Evolutionary conservation across 2,888 invertebrate species (phyloP), one percentile per base, ranked within the genome.

Genomic region (Thera britannica): DNA sequence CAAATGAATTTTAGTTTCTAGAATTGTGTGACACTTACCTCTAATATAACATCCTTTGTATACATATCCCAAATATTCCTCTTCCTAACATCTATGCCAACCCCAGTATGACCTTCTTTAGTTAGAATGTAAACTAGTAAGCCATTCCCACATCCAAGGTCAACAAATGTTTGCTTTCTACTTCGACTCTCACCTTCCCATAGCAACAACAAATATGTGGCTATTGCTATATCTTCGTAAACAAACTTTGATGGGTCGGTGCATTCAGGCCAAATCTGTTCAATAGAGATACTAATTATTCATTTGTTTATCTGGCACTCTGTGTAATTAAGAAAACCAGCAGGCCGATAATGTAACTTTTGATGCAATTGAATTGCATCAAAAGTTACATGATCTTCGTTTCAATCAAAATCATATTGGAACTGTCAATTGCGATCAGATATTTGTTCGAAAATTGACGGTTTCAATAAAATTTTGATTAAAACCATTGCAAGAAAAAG

Each of bases 61-160:
- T 96, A 98, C 66, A 95, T 89, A 72, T 97, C 95, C 99, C 99
- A 99, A 77, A 99, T 97, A 84, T 97, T 96, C 75, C 99, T 95
- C 79, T 95, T 95, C 66, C 98, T 94, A 0, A 98, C 94, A 94
- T 99, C 99, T 75, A 98, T 95, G 2, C 98, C 98, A 71, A 95
- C 89, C 11, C 98, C 98, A 7, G 88, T 83, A 88, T 96, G 95
- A n/a, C 98, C 98, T 92, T 99, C 98, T 77, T 95, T 95, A 57
- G 95, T 95, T 11, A 99, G 93, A 75, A 99, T 96, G 85, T 97
- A 96, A 2, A 98, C 98, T 7, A 99, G 90, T 38, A 99, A 94
- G 11, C 99, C 99, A 94, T 99, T 99, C 0, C 99, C 99, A 94
- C 99, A 99, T 0, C 99, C 99, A 63, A 99, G 94, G 89, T 99